Percentiles rank a stretch among this genome's conserved stretches.
Evolutionary conservation across 2,113 vertebrate genomes (phyloP).

Genomic region (Cichladusa arquata): DNA sequence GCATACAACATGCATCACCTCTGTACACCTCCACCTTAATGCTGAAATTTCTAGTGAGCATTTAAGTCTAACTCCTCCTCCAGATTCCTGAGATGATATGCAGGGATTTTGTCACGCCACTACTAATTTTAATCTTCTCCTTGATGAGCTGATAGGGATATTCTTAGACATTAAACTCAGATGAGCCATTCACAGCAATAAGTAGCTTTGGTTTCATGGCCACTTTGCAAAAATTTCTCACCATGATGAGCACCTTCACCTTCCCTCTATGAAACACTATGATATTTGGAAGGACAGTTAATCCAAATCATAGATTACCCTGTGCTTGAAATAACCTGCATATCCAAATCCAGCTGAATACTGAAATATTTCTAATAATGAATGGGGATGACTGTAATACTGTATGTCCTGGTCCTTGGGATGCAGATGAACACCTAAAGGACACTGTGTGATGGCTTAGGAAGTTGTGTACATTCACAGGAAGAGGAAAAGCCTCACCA

Average conservation of each 20-base stretch:
- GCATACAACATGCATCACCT: accelerated
- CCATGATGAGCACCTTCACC: neutral
- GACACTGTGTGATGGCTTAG: neutral
- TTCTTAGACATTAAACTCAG: neutral
- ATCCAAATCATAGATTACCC: neutral
- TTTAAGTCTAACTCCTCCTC: neutral
- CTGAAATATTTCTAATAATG: neutral
- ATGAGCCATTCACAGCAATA: neutral
- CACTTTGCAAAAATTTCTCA: neutral
- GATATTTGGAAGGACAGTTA: neutral
- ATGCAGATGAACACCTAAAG: neutral
- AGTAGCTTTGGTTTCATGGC: neutral
- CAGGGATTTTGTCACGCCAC: neutral
- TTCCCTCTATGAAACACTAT: neutral
- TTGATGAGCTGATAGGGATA: neutral
- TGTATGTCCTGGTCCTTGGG: neutral
- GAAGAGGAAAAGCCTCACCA: neutral
- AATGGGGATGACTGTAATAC: neutral
- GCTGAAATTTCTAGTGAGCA: neutral
- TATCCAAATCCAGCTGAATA: neutral
- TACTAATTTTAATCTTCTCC: conserved; percentile 4
- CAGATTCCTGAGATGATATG: neutral
- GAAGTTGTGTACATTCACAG: neutral
- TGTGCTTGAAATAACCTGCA: neutral
- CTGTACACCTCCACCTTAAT: neutral